Conservation (phyloP, 2,797 vertebrate species). For the Taenioides sp. region DNA sequence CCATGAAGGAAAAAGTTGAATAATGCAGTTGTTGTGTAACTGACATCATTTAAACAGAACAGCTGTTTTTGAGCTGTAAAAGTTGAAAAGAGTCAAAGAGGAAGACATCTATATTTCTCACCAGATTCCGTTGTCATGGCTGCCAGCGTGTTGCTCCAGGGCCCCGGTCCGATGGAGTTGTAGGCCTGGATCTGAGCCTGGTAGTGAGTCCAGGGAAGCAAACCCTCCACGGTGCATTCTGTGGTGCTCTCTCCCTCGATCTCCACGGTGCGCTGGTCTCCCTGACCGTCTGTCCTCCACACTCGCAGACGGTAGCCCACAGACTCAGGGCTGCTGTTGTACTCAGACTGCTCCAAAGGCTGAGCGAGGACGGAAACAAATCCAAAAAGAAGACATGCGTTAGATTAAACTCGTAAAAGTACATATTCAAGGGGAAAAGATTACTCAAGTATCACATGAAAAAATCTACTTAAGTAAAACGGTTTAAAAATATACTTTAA, state of each 20-base stretch:
- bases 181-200: slow-evolving; percentile 90
- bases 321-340: slow-evolving; percentile 89
- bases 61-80: background rate
- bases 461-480: too few species aligned
- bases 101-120: slow-evolving; percentile 38
- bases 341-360: slow-evolving; percentile 86
- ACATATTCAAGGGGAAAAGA: too few species aligned
- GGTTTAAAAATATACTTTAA: too few species aligned
- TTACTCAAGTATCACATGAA: too few species aligned
- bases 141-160: slow-evolving; percentile 84
- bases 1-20: too few species aligned
- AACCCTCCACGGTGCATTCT: slow-evolving; percentile 83
- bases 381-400: background rate
- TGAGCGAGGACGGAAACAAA: slow-evolving; percentile 46
- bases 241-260: slow-evolving; percentile 65
- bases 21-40: too few species aligned
- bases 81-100: background rate
- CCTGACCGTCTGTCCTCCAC: slow-evolving; percentile 73
- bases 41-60: background rate
- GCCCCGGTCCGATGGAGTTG: slow-evolving; percentile 91
- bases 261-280: slow-evolving; percentile 61
- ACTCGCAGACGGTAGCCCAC: slow-evolving; percentile 87
- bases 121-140: slow-evolving; percentile 88
- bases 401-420: too few species aligned
- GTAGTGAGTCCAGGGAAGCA: slow-evolving; percentile 90